Evolutionary conservation across 1,140 invertebrate species (phyloP).

Genomic region (Drosophila pruinosa): DNA sequence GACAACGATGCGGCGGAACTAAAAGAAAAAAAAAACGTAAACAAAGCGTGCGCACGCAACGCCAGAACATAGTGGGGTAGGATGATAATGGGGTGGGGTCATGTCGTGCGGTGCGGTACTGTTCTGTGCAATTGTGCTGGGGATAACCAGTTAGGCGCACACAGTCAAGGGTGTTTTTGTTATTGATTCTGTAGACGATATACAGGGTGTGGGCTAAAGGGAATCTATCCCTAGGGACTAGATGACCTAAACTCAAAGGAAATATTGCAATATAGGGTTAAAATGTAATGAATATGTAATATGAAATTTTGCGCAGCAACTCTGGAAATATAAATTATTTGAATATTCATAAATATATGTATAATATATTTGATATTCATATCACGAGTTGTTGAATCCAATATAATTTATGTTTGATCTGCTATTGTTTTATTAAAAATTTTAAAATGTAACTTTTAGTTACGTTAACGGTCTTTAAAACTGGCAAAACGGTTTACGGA

Average conservation of each 20-base stretch:
- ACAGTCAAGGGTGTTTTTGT: slow-evolving; percentile 55
- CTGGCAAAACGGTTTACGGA: slow-evolving; percentile 23
- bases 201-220: slow-evolving; percentile 57
- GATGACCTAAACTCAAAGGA: neutral
- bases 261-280: neutral
- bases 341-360: neutral
- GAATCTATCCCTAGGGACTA: neutral
- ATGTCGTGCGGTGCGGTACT: neutral
- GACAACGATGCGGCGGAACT: slow-evolving; percentile 18
- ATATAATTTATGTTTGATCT: neutral
- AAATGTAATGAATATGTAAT: neutral
- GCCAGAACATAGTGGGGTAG: slow-evolving; percentile 64
- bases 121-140: neutral
- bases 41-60: slow-evolving; percentile 77
- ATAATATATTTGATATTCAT: neutral
- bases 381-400: neutral
- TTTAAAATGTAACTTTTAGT: slow-evolving; percentile 1
- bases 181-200: slow-evolving; percentile 68
- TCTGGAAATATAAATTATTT: neutral
- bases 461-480: slow-evolving; percentile 23
- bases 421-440: slow-evolving; percentile 31
- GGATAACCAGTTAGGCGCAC: slow-evolving; percentile 22
- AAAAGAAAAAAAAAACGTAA: slow-evolving; percentile 60
- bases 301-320: neutral
- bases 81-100: slow-evolving; percentile 23